Conservation (phyloP, 2,797 vertebrate genomes). For the Acanthurus tractus region DNA sequence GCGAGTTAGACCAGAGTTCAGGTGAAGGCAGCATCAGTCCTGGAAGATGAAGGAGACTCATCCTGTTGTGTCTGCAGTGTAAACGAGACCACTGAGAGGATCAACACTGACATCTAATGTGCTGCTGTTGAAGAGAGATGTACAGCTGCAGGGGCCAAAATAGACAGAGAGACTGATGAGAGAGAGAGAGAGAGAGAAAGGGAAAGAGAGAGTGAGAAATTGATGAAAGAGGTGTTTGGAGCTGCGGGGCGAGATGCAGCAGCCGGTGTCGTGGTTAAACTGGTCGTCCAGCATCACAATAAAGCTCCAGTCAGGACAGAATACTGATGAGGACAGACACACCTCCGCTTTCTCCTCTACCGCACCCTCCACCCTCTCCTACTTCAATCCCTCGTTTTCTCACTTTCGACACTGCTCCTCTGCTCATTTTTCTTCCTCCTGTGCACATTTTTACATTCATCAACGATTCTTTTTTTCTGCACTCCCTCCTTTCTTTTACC, state of each 20-base stretch:
- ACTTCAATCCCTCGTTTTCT: not conserved
- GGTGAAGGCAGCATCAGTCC: slow-evolving; percentile 5
- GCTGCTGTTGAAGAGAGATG: slow-evolving; percentile 46
- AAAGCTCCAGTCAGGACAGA: slow-evolving; percentile 60
- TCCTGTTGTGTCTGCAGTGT: slow-evolving; percentile 23
- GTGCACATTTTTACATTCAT: not conserved
- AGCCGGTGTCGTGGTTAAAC: slow-evolving; percentile 52
- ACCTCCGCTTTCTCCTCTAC: not conserved
- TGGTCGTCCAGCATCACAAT: slow-evolving; percentile 66
- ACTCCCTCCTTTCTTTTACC: not conserved
- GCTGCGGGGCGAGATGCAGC: slow-evolving; percentile 47
- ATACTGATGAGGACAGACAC: slow-evolving; percentile 66
- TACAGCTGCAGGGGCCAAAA: slow-evolving; percentile 39
- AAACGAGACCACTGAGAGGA: slow-evolving; percentile 36
- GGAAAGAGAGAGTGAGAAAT: slow-evolving; percentile 15
- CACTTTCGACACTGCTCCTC: not conserved
- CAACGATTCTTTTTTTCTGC: not conserved
- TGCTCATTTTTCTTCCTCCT: slow-evolving; percentile 1
- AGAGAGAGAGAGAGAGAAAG: not conserved
- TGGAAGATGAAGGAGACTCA: not conserved
- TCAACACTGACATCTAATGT: slow-evolving; percentile 53
- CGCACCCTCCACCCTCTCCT: not conserved
- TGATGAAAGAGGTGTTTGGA: slow-evolving; percentile 52
- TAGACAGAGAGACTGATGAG: slow-evolving; percentile 16
- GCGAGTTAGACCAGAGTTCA: not conserved